Percentiles rank a stretch among this genome's conserved stretches.
Conservation (phyloP, 23 tunicate species). For the Trididemnum clinides region DNA sequence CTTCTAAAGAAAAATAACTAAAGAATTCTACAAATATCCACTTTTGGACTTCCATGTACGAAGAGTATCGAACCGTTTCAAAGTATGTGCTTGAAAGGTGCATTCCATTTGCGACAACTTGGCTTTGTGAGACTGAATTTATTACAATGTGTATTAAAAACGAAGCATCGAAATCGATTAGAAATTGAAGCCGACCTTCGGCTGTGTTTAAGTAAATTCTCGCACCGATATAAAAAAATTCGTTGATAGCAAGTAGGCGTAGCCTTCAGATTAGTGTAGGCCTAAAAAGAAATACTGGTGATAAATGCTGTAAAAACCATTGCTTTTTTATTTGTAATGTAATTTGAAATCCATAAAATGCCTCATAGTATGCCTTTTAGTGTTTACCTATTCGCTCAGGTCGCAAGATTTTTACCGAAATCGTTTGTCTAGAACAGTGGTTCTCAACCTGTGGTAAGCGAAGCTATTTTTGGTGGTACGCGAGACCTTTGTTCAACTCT, state of each 20-base stretch:
- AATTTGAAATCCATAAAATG: not conserved
- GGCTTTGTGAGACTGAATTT: not conserved
- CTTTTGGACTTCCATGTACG: too few relatives aligned
- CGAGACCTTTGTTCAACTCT: too few relatives aligned
- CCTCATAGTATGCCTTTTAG: not conserved
- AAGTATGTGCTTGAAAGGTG: not conserved
- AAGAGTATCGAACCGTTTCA: not conserved
- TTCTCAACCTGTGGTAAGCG: too few relatives aligned
- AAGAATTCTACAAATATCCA: too few relatives aligned
- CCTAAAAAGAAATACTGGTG: not conserved
- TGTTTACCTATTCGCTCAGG: not conserved
- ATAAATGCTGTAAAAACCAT: not conserved
- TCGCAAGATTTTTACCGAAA: not conserved
- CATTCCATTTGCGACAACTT: too few relatives aligned
- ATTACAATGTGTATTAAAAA: not conserved
- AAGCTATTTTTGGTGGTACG: too few relatives aligned
- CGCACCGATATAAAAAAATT: not conserved
- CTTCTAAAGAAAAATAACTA: not conserved
- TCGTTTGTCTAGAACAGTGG: too few relatives aligned
- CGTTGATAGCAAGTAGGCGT: not conserved
- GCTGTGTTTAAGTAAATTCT: not conserved
- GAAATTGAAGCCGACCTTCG: not conserved
- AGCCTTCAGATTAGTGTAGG: not conserved
- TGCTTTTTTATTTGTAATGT: not conserved
- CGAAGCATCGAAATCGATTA: too few relatives aligned